Conservation (phyloP, 2,113 vertebrate species). For the Poicephalus gulielmi region DNA sequence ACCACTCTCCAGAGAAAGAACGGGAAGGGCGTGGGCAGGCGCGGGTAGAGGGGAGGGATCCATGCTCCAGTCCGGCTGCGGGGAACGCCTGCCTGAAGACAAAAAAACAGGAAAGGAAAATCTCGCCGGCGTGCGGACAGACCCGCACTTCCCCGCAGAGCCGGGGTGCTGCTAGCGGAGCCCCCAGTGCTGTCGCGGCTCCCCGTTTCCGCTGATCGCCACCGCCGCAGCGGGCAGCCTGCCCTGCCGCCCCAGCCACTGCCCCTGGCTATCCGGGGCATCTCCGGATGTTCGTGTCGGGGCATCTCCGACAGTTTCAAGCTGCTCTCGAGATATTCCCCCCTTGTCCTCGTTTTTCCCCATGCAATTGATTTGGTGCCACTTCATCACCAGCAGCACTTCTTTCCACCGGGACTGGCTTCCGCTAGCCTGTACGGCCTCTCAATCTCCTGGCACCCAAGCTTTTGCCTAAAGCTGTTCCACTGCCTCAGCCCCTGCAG, state of each 20-base stretch:
- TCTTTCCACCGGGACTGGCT: neutral
- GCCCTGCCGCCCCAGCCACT: neutral
- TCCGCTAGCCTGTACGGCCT: rapidly evolving
- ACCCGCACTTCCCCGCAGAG: neutral
- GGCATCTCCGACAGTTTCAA: neutral
- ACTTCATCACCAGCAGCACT: neutral
- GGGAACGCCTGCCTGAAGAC: neutral
- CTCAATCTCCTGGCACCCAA: neutral
- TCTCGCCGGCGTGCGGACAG: neutral
- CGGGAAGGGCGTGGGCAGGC: neutral
- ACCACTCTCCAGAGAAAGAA: neutral
- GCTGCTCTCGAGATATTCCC: neutral
- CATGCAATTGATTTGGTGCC: neutral
- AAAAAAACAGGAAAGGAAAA: neutral
- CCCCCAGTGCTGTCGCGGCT: neutral
- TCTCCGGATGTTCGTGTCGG: rapidly evolving
- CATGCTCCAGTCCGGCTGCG: neutral
- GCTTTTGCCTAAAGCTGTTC: neutral
- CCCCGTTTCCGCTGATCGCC: no score
- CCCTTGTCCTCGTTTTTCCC: neutral
- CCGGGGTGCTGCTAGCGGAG: neutral
- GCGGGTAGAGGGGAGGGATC: constrained; percentile 15
- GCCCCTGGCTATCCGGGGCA: no score
- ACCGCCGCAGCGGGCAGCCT: no score
- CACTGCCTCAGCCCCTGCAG: neutral